Conservation (phyloP, 2,113 vertebrate species). For the Serinus canaria region DNA sequence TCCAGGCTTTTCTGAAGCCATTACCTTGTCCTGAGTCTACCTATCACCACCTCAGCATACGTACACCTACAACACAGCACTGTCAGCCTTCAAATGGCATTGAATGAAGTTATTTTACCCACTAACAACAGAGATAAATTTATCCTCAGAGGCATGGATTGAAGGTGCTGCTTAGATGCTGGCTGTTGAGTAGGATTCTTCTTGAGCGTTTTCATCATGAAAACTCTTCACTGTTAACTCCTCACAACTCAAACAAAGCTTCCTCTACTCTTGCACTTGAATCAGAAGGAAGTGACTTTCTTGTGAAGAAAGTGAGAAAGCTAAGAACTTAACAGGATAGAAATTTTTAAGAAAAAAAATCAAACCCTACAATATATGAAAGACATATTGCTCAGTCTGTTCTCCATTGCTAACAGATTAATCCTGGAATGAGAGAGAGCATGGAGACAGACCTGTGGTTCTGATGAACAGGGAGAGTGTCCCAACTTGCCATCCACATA, state of each 20-base stretch:
- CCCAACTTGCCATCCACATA: accelerated
- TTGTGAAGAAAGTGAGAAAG: neutral
- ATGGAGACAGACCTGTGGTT: accelerated
- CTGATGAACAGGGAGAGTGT: neutral
- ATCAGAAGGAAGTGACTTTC: neutral
- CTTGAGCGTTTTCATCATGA: neutral
- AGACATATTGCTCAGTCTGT: neutral
- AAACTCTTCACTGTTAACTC: neutral
- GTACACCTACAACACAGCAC: neutral
- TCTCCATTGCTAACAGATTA: neutral
- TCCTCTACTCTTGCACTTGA: neutral
- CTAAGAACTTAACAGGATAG: neutral
- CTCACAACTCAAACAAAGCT: neutral
- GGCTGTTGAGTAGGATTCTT: neutral
- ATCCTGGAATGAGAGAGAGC: neutral
- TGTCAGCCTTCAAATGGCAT: neutral
- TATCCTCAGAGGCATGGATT: neutral
- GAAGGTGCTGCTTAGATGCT: neutral
- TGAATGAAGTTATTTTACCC: neutral
- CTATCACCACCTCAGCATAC: neutral
- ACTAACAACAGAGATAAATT: neutral
- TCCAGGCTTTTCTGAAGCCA: constrained; percentile 32
- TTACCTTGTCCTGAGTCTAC: neutral
- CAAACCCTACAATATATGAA: neutral
- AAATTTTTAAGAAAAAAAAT: neutral